phyloP scores from a whole-genome alignment of 2,797 vertebrate genomes.

The Prunella strophiata region DNA sequence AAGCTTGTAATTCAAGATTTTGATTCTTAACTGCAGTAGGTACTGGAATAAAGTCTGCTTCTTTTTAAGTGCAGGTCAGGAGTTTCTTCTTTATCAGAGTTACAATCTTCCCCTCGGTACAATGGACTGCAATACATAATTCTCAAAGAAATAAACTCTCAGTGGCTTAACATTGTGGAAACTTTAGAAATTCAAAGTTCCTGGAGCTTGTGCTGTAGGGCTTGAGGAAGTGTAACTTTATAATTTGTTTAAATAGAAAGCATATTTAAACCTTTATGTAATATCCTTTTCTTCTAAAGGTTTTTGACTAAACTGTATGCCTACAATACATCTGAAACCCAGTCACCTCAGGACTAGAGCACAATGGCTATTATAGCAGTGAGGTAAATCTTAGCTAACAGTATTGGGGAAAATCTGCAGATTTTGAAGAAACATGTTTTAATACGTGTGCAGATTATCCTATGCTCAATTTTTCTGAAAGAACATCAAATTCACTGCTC shows the following conservation, averaged over 20 bases:
- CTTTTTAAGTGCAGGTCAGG: not conserved
- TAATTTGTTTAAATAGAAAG: slow-evolving; percentile 46
- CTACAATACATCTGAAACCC: not conserved
- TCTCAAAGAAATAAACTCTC: not conserved
- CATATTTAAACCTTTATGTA: not conserved
- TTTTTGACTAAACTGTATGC: not conserved
- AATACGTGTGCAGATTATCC: not conserved
- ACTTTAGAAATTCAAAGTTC: not conserved
- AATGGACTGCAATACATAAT: not conserved
- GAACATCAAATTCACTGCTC: not conserved
- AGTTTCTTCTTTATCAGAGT: slow-evolving; percentile 4
- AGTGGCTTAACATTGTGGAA: not conserved
- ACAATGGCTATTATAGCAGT: not conserved
- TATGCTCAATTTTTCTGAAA: not conserved
- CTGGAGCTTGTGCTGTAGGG: not conserved
- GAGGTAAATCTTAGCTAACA: not conserved
- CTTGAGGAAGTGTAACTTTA: not conserved
- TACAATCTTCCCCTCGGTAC: not conserved
- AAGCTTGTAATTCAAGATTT: not conserved
- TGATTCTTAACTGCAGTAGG: not conserved
- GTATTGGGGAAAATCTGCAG: not conserved
- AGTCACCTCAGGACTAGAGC: not conserved
- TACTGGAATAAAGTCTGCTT: not conserved
- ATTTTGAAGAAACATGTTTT: not conserved
- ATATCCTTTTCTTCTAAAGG: slow-evolving; percentile 29